These are phyloP conservation scores for Antrozous pallidus DNA, from an alignment of 2,797 vertebrate species.

Conservation along the genomic window DNA sequence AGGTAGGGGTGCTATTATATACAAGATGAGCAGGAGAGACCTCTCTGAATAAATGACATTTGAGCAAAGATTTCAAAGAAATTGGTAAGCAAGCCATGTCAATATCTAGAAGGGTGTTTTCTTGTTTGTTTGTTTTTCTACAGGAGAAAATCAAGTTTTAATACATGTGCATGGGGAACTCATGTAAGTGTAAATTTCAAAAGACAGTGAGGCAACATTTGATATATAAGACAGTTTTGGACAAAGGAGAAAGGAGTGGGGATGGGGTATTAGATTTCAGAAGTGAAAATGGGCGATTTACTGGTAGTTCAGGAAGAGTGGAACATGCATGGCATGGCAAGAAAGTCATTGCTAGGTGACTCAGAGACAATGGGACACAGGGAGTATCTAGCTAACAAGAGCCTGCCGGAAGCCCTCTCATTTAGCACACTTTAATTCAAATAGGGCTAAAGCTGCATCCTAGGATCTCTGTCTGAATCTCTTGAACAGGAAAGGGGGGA, in stretches of 20 bases:
- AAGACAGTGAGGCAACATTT: not conserved
- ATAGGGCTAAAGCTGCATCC: not conserved
- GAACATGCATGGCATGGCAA: not conserved
- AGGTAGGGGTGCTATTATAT: not conserved
- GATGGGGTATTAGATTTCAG: not conserved
- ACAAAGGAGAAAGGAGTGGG: not conserved
- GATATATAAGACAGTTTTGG: not conserved
- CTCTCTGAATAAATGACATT: not conserved
- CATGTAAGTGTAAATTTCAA: not conserved
- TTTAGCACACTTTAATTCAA: not conserved
- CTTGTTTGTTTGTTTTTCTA: no score
- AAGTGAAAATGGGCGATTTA: not conserved
- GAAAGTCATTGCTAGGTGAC: not conserved
- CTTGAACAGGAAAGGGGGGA: not conserved
- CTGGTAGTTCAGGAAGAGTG: not conserved
- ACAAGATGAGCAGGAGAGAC: not conserved
- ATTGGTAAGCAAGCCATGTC: not conserved
- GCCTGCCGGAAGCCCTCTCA: not conserved
- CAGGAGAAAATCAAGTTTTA: not conserved
- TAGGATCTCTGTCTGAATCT: not conserved
- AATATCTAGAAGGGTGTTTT: not conserved
- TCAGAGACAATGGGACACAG: not conserved
- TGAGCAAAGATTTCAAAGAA: conserved; percentile 32
- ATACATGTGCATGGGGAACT: not conserved
- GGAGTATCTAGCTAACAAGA: not conserved